Conservation (phyloP, 2,797 vertebrate species). For the Halcyon chelicuti region DNA sequence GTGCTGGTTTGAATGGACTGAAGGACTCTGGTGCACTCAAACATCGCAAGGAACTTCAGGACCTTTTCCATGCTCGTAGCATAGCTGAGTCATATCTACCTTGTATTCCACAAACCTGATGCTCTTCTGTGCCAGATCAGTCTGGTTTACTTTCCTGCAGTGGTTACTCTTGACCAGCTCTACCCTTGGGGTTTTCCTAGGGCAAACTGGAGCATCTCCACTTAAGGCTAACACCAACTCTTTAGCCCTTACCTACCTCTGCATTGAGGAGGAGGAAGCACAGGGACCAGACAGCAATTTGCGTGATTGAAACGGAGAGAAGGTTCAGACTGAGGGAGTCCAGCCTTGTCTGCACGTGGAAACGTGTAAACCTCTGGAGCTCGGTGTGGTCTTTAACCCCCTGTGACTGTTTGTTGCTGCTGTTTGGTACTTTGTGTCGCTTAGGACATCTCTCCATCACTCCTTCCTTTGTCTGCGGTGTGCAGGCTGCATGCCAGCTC, state of each 20-base stretch:
- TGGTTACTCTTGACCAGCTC: not conserved
- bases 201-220: not conserved
- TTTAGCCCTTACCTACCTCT: not conserved
- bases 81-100: not conserved
- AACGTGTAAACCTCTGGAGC: not conserved
- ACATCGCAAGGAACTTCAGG: not conserved
- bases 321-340: not conserved
- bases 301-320: not conserved
- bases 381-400: not conserved
- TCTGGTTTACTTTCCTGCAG: not conserved
- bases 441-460: not conserved
- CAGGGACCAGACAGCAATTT: not conserved
- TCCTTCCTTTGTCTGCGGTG: not conserved
- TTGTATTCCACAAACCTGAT: not conserved
- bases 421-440: not conserved
- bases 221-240: not conserved
- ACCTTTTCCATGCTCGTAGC: not conserved
- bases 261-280: not conserved
- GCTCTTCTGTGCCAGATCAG: not conserved
- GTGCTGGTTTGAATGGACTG: not conserved
- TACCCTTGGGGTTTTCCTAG: not conserved
- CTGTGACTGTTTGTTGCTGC: not conserved
- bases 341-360: not conserved
- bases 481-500: not conserved
- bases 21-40: not conserved